Evolutionary conservation across 2,888 invertebrate genomes (phyloP).

Genomic region (Macroteleia sp.): DNA sequence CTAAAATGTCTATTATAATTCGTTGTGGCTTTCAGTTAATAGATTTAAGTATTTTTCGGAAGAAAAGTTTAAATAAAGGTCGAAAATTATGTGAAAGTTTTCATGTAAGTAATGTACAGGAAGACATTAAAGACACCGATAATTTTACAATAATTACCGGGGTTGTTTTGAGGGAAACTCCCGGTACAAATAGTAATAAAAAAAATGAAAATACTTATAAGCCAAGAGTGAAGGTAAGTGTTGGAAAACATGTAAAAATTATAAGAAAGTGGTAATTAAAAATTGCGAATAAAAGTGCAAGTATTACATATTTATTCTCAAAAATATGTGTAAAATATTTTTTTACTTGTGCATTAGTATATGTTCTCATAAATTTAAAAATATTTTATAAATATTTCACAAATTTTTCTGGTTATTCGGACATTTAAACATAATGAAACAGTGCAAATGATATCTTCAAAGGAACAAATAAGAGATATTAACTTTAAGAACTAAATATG

Average conservation of each 20-base stretch:
- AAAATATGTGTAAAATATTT: too few species aligned
- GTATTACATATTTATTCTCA: too few species aligned
- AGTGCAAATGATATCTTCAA: too few species aligned
- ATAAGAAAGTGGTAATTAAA: too few species aligned
- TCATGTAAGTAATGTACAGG: slow-evolving; percentile 1
- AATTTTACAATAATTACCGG: not conserved
- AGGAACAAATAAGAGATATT: too few species aligned
- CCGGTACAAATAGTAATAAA: slow-evolving; percentile 7
- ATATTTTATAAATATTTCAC: too few species aligned
- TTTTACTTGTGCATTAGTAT: too few species aligned
- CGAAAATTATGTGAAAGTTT: slow-evolving; percentile 1
- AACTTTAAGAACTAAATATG: too few species aligned
- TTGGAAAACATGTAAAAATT: not conserved
- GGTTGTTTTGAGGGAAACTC: slow-evolving; percentile 29
- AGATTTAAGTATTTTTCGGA: slow-evolving; percentile 2
- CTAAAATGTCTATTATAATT: not conserved
- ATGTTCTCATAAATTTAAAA: too few species aligned
- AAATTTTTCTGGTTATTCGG: too few species aligned
- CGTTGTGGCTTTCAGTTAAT: not conserved
- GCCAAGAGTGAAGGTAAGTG: slow-evolving; percentile 7
- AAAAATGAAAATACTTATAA: slow-evolving; percentile 20
- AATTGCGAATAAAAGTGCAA: too few species aligned
- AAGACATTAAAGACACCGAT: not conserved
- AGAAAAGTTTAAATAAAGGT: slow-evolving; percentile 12
- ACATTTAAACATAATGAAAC: too few species aligned